A percentile compares a stretch with the other conserved stretches of the same genome.
Conservation (phyloP, 2,888 invertebrate species). For the Petrolisthes cinctipes region DNA sequence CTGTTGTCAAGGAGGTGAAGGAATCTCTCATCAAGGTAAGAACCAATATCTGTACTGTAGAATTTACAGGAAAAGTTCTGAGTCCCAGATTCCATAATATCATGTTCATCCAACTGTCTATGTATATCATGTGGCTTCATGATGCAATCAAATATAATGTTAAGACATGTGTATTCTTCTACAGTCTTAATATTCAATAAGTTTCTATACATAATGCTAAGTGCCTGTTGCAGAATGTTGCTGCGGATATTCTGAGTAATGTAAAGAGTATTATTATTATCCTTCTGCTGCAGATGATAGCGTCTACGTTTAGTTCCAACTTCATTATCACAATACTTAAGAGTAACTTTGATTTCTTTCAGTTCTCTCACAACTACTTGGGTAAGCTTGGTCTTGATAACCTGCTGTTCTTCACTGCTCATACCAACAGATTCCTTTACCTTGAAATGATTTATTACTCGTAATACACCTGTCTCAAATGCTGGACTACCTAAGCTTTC, state of each 20-base stretch:
- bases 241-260: neutral
- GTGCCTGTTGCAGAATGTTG: neutral
- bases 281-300: neutral
- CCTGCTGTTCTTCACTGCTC: neutral
- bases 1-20: conserved; percentile 39
- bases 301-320: neutral
- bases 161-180: neutral
- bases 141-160: neutral
- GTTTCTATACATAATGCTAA: neutral
- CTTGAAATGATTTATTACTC: conserved; percentile 27
- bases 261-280: conserved; percentile 9
- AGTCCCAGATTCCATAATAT: conserved; percentile 6
- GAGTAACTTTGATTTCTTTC: neutral
- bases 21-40: conserved; percentile 17
- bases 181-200: neutral
- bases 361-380: conserved; percentile 20
- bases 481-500: neutral
- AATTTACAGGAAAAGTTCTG: neutral
- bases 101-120: neutral
- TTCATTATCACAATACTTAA: neutral
- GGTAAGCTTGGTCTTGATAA: neutral
- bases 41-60: conserved; percentile 15
- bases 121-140: conserved; percentile 28
- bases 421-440: neutral
- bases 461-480: conserved; percentile 20